Conservation (phyloP, 2,888 invertebrate species). For the Cyclophora punctaria region DNA sequence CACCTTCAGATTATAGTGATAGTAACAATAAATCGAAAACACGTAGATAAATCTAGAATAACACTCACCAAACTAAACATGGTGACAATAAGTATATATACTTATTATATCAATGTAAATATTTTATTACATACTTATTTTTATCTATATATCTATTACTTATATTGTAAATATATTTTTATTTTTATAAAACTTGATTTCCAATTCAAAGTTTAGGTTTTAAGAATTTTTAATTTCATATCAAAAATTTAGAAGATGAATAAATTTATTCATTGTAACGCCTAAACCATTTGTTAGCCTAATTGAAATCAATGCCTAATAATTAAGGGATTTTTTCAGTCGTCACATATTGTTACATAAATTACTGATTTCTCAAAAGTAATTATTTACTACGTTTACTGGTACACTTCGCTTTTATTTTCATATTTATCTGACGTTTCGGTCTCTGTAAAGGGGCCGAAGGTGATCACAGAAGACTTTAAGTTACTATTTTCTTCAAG, state of each 20-base stretch:
- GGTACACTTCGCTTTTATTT: too few relatives aligned
- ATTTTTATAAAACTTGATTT: constrained; percentile 17
- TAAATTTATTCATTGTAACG: not conserved
- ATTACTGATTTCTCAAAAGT: too few relatives aligned
- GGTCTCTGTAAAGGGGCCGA: too few relatives aligned
- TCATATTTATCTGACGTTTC: too few relatives aligned
- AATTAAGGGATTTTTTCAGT: not conserved
- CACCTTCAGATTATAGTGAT: too few relatives aligned
- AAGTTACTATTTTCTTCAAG: too few relatives aligned
- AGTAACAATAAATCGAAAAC: too few relatives aligned
- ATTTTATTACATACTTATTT: constrained; percentile 39
- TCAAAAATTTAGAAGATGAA: not conserved
- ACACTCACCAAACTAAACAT: constrained; percentile 58
- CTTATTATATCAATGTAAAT: constrained; percentile 59
- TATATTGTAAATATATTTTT: constrained; percentile 47
- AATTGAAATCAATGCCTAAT: constrained; percentile 21
- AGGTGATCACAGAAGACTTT: too few relatives aligned
- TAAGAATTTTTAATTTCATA: not conserved
- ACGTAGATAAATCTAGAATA: too few relatives aligned
- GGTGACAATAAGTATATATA: constrained; percentile 60
- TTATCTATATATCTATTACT: constrained; percentile 27
- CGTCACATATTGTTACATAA: too few relatives aligned
- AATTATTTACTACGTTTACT: too few relatives aligned
- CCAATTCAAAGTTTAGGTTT: not conserved
- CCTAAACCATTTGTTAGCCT: constrained; percentile 11